A percentile compares a stretch with the other conserved stretches of the same genome.
Conservation (phyloP, 2,797 vertebrate genomes). For the Macrochelys suwanniensis region DNA sequence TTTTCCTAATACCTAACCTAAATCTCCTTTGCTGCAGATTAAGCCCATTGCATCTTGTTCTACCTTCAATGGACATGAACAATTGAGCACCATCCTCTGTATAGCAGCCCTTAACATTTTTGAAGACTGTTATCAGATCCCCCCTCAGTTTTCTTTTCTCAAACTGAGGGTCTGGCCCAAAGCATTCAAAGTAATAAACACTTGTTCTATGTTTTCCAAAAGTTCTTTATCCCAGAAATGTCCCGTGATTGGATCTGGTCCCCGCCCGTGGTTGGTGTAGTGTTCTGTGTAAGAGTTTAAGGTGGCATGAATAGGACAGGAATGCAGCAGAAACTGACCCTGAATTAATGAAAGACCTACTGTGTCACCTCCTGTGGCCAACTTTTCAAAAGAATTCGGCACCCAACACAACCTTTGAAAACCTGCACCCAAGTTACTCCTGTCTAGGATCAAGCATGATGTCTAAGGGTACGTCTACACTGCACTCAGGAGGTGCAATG, state of each 20-base stretch:
- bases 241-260: background rate
- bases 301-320: background rate
- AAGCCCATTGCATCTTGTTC: no score
- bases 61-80: no score
- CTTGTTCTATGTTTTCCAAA: background rate
- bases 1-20: no score
- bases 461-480: no score
- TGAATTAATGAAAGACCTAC: background rate
- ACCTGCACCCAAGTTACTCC: background rate
- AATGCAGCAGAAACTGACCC: background rate
- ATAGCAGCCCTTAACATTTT: no score
- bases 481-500: background rate
- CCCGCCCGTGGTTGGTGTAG: background rate
- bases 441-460: background rate
- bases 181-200: background rate
- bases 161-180: no score
- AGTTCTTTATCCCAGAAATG: background rate
- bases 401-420: background rate
- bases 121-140: no score
- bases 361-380: no score
- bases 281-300: background rate
- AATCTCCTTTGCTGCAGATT: no score
- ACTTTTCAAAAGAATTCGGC: background rate
- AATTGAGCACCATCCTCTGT: no score
- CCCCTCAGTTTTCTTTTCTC: no score